These are phyloP conservation scores for Drosophila grimshawi DNA, from an alignment of 1,140 invertebrate species.

Conservation along the genomic window DNA sequence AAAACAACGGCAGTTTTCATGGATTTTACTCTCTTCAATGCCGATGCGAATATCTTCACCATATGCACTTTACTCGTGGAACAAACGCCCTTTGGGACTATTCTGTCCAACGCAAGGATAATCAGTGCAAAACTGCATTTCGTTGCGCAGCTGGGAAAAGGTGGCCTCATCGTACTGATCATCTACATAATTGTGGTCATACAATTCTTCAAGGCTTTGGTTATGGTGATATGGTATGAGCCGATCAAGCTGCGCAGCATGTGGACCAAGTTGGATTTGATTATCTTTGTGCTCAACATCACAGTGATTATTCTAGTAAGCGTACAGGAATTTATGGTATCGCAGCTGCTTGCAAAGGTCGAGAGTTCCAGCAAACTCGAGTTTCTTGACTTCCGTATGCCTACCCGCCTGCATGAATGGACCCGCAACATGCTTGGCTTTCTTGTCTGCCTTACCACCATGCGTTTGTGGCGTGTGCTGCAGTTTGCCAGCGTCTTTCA, in stretches of 20 bases:
- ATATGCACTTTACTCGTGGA: conserved; percentile 53
- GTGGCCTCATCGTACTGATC: conserved; percentile 1
- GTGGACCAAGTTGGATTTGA: conserved; percentile 65
- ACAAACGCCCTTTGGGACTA: conserved; percentile 49
- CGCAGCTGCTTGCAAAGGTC: conserved; percentile 6
- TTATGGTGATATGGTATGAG: conserved; percentile 49
- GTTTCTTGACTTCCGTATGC: conserved; percentile 47
- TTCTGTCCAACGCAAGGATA: conserved; percentile 7
- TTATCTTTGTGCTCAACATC: conserved; percentile 53
- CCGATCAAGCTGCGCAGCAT: conserved; percentile 1
- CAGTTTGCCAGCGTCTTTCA: conserved; percentile 71
- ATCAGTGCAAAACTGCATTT: conserved; percentile 26
- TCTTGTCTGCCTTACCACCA: conserved; percentile 60
- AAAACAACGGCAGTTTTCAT: conserved; percentile 57
- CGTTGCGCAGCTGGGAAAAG: neutral
- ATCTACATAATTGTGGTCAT: conserved; percentile 52
- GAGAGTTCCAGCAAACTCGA: conserved; percentile 32
- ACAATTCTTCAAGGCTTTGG: conserved; percentile 41
- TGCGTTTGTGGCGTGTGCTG: conserved; percentile 73
- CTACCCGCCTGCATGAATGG: conserved; percentile 11
- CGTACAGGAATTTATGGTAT: conserved; percentile 12
- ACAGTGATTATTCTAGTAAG: neutral
- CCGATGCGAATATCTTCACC: conserved; percentile 56
- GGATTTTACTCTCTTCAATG: conserved; percentile 70
- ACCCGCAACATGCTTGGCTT: conserved; percentile 40